phyloP scores from a whole-genome alignment of 2,888 invertebrate species.

The Eupithecia inturbata region DNA sequence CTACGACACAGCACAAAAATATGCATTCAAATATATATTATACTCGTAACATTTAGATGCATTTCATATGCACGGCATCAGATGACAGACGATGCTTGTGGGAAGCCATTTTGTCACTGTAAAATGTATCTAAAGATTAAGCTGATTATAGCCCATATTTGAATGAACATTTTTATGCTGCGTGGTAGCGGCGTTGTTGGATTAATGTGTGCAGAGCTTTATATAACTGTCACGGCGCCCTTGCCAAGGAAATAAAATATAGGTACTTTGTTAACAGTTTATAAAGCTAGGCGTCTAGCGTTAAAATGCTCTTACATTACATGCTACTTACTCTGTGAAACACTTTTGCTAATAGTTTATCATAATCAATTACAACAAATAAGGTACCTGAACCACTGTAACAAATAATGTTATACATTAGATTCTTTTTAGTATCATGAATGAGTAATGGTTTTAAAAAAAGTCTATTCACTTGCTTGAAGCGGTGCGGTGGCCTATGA shows the following conservation, averaged over 20 bases:
- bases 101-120: too few relatives aligned
- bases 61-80: too few relatives aligned
- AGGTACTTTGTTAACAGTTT: background rate
- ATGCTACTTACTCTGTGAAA: background rate
- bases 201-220: too few relatives aligned
- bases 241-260: background rate
- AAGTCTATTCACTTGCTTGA: background rate
- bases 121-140: too few relatives aligned
- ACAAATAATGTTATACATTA: background rate
- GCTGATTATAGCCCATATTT: too few relatives aligned
- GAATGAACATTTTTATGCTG: too few relatives aligned
- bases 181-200: too few relatives aligned
- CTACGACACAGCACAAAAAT: too few relatives aligned
- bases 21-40: too few relatives aligned
- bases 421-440: slow-evolving; percentile 23
- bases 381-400: background rate
- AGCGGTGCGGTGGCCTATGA: background rate
- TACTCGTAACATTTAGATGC: too few relatives aligned
- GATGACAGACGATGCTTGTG: too few relatives aligned
- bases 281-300: background rate
- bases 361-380: slow-evolving; percentile 3
- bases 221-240: background rate
- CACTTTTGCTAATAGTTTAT: background rate
- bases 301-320: background rate
- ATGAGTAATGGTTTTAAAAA: background rate